Conservation (phyloP, 1,140 invertebrate species). For the Platyura marginata region DNA sequence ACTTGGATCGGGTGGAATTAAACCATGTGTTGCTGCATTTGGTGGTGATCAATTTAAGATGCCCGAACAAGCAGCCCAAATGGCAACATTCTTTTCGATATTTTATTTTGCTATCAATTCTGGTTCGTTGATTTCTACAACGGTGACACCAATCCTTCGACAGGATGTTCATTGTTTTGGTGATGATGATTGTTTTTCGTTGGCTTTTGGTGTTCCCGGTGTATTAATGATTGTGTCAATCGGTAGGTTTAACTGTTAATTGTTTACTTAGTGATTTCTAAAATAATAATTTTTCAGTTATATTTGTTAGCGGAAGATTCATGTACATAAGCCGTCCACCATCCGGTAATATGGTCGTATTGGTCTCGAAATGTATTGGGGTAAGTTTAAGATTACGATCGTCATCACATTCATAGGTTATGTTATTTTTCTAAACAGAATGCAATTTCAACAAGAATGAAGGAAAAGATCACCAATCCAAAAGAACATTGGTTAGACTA, state of each 20-base stretch:
- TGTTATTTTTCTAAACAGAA: neutral
- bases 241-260: constrained; percentile 28
- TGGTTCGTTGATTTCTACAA: constrained; percentile 57
- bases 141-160: constrained; percentile 54
- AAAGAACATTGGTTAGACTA: constrained; percentile 3
- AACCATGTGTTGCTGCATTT: constrained; percentile 68
- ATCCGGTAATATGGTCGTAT: constrained; percentile 55
- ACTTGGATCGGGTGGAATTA: constrained; percentile 60
- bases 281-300: neutral
- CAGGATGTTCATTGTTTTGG: constrained; percentile 50
- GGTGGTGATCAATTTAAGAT: constrained; percentile 62
- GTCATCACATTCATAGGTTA: too few species aligned
- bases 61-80: constrained; percentile 35
- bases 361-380: constrained; percentile 48
- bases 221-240: constrained; percentile 46
- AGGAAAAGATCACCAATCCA: neutral
- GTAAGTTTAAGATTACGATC: constrained; percentile 27
- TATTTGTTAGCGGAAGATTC: neutral
- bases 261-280: neutral
- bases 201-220: constrained; percentile 69
- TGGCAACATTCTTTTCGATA: constrained; percentile 54
- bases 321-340: constrained; percentile 27
- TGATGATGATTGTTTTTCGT: constrained; percentile 45
- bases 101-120: constrained; percentile 72
- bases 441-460: neutral